Evolutionary conservation across 2,797 vertebrate genomes (phyloP).

Genomic region (Scolopax bukidnonensis): DNA sequence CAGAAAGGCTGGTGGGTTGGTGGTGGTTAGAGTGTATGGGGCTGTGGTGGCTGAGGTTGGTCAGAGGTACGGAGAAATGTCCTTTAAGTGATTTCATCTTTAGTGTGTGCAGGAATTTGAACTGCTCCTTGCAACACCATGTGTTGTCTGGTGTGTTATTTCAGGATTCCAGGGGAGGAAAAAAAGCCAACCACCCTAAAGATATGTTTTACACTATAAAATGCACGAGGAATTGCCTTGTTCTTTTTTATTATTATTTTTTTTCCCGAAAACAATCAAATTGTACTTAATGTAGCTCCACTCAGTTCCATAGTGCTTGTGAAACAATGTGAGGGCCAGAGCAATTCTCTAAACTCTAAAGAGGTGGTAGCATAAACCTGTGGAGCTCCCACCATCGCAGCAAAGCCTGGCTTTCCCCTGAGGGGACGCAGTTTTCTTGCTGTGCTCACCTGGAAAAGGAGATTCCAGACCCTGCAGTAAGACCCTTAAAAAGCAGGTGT

Average conservation of each 20-base stretch:
- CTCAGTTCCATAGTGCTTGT: not conserved
- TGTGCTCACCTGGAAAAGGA: not conserved
- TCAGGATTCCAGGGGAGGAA: not conserved
- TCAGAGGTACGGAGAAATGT: not conserved
- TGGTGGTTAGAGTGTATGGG: not conserved
- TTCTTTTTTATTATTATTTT: not conserved
- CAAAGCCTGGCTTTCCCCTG: not conserved
- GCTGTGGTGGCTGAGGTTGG: not conserved
- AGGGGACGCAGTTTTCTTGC: not conserved
- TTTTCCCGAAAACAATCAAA: not conserved
- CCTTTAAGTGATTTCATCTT: not conserved
- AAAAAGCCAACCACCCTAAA: not conserved
- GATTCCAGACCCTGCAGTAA: fast-evolving
- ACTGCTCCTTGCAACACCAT: not conserved
- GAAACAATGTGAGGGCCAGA: not conserved
- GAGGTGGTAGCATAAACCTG: not conserved
- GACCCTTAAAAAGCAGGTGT: not conserved
- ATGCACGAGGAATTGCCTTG: not conserved
- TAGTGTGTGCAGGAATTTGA: not conserved
- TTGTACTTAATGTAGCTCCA: not conserved
- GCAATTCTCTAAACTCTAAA: not conserved
- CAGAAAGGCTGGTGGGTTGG: not conserved
- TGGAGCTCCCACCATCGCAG: not conserved
- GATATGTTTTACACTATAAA: not conserved
- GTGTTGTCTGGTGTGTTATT: not conserved